These are phyloP conservation scores for Isoperla grammatica DNA, from an alignment of 2,888 invertebrate genomes.

Conservation along the genomic window DNA sequence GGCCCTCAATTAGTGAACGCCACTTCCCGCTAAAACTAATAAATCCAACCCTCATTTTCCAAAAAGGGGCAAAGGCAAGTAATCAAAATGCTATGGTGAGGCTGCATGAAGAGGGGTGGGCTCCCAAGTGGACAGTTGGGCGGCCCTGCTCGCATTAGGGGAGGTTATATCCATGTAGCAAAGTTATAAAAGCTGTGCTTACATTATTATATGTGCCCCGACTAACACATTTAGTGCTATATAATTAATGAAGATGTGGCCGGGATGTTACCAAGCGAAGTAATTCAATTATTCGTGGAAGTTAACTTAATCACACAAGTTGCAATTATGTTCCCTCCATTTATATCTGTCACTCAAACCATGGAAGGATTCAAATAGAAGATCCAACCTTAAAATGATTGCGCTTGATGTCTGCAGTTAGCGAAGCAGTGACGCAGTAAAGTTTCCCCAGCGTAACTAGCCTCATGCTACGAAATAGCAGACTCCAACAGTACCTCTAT, in stretches of 20 bases:
- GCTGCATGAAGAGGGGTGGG: constrained; percentile 3
- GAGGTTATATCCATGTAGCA: constrained; percentile 6
- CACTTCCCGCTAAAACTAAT: constrained; percentile 24
- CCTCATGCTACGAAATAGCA: no score
- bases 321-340: constrained; percentile 13
- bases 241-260: constrained; percentile 15
- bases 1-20: constrained; percentile 23
- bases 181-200: constrained; percentile 8
- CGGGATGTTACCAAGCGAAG: constrained; percentile 6
- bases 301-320: constrained; percentile 16
- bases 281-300: constrained; percentile 9
- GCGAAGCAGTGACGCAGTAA: no score
- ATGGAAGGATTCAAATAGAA: no score
- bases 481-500: no score
- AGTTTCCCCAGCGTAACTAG: no score
- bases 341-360: constrained; percentile 13
- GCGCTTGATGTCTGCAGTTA: no score
- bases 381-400: no score
- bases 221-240: constrained; percentile 12
- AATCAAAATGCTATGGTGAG: constrained; percentile 11
- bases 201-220: constrained; percentile 12
- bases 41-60: constrained; percentile 28
- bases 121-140: constrained; percentile 16
- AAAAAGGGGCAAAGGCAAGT: constrained; percentile 12
- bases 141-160: constrained; percentile 4